These are phyloP conservation scores for Furnarius figulus DNA, from an alignment of 2,113 vertebrate genomes.

Conservation along the genomic window DNA sequence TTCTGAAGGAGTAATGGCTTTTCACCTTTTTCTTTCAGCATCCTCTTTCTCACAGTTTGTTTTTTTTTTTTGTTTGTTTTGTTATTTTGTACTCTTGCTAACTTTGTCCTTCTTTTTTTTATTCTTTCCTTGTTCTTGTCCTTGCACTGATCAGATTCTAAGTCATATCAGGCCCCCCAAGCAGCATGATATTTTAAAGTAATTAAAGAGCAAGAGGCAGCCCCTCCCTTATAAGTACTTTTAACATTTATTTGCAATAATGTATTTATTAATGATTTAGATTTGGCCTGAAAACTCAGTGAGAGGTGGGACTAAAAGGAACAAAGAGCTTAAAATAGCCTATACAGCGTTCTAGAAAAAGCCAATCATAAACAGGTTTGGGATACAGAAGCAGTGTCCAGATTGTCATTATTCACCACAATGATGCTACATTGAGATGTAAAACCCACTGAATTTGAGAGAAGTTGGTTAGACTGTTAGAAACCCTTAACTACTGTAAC, in stretches of 20 bases:
- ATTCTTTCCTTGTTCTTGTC: not conserved
- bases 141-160: not conserved
- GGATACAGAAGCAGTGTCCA: not conserved
- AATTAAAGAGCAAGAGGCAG: not conserved
- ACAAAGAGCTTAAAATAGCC: not conserved
- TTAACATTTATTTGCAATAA: not conserved
- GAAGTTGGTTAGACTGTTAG: not conserved
- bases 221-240: not conserved
- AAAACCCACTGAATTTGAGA: not conserved
- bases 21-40: not conserved
- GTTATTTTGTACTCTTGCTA: not conserved
- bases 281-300: not conserved
- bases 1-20: not conserved
- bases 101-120: not conserved
- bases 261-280: not conserved
- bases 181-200: not conserved
- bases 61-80: not conserved
- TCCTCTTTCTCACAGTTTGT: not conserved
- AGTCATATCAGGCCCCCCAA: not conserved
- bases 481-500: not conserved
- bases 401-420: constrained; percentile 16
- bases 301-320: not conserved
- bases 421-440: not conserved
- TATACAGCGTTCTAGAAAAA: not conserved
- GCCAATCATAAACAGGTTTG: not conserved